Evolutionary conservation across 2,888 invertebrate genomes (phyloP).

Genomic region (Dryobota labecula): DNA sequence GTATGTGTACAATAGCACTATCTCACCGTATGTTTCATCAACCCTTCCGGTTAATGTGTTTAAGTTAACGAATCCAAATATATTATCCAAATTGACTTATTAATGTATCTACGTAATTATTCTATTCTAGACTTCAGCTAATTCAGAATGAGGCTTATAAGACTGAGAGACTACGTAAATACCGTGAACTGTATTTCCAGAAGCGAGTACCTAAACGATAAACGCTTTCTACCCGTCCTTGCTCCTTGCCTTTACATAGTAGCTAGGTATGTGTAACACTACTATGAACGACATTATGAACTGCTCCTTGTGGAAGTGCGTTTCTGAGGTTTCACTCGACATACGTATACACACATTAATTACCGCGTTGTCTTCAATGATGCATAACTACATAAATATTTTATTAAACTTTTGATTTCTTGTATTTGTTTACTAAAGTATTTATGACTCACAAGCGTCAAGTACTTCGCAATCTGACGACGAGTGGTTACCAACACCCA

Average conservation of each 20-base stretch:
- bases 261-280: conserved; percentile 85
- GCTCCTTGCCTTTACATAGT: conserved; percentile 90
- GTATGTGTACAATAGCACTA: conserved; percentile 79
- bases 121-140: conserved; percentile 78
- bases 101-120: conserved; percentile 68
- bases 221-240: conserved; percentile 90
- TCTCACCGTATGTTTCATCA: conserved; percentile 74
- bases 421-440: conserved; percentile 62
- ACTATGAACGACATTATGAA: conserved; percentile 75
- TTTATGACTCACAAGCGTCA: conserved; percentile 53
- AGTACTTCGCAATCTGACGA: conserved; percentile 35
- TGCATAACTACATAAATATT: conserved; percentile 68
- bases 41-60: conserved; percentile 57
- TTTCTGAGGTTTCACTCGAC: conserved; percentile 76
- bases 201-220: conserved; percentile 85
- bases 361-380: conserved; percentile 71
- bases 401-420: conserved; percentile 62
- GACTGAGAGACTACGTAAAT: conserved; percentile 89
- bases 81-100: conserved; percentile 59
- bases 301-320: conserved; percentile 83
- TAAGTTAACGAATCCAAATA: conserved; percentile 57
- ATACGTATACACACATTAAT: conserved; percentile 63
- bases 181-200: conserved; percentile 87
- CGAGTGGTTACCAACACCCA: conserved; percentile 38
- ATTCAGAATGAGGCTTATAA: conserved; percentile 86